These are phyloP conservation scores for Knipowitschia caucasica DNA, from an alignment of 2,797 vertebrate genomes.

Conservation along the genomic window DNA sequence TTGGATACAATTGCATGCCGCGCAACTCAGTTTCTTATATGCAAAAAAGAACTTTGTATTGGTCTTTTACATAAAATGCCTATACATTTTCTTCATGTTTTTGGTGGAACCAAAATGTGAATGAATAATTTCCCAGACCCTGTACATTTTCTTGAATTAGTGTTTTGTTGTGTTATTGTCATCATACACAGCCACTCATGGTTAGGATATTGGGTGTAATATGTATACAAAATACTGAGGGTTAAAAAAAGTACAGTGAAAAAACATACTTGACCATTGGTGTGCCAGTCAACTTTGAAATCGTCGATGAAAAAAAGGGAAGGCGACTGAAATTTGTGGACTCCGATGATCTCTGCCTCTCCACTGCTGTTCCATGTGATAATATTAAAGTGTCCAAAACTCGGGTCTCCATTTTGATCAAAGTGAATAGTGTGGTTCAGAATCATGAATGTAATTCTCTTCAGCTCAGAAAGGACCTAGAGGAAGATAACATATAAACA, in stretches of 20 bases:
- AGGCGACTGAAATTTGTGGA: slow-evolving; percentile 53
- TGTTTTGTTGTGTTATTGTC: too few relatives aligned
- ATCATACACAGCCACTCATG: too few relatives aligned
- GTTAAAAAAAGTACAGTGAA: background rate
- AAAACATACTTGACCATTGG: slow-evolving; percentile 46
- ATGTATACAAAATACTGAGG: too few relatives aligned
- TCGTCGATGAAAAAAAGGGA: slow-evolving; percentile 52
- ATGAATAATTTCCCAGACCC: too few relatives aligned
- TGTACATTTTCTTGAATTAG: too few relatives aligned
- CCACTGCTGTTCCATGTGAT: slow-evolving; percentile 72
- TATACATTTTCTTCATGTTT: too few relatives aligned
- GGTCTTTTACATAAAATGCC: too few relatives aligned
- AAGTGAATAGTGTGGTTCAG: slow-evolving; percentile 70
- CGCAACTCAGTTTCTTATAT: too few relatives aligned
- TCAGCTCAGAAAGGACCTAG: slow-evolving; percentile 79
- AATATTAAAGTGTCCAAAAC: slow-evolving; percentile 63
- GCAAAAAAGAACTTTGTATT: too few relatives aligned
- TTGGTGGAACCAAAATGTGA: too few relatives aligned
- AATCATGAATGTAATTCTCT: slow-evolving; percentile 78
- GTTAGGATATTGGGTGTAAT: too few relatives aligned
- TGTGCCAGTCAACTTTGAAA: slow-evolving; percentile 70
- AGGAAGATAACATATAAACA: background rate
- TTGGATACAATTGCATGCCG: too few relatives aligned
- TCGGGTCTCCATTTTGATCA: slow-evolving; percentile 68
- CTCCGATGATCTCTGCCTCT: slow-evolving; percentile 61